phyloP scores from a whole-genome alignment of 2,797 vertebrate genomes.

The Delichon dasypus region DNA sequence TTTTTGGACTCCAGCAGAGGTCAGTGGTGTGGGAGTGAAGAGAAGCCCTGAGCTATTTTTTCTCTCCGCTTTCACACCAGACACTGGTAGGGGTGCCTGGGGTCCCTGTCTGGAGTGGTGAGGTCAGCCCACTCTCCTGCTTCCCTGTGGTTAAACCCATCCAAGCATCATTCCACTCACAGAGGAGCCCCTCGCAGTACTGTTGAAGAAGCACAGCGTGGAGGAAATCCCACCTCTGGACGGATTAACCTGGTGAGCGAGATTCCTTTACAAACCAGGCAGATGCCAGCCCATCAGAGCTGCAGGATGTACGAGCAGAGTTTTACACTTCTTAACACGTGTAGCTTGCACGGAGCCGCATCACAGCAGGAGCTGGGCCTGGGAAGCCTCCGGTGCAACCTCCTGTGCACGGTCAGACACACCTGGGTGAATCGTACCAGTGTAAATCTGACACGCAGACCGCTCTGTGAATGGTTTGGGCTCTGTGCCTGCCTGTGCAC shows the following conservation, averaged over 20 bases:
- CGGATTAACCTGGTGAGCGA: background rate
- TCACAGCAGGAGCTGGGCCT: background rate
- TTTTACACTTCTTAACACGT: background rate
- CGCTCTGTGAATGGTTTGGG: background rate
- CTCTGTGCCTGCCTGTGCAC: background rate
- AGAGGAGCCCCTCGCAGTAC: background rate
- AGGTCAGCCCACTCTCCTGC: background rate
- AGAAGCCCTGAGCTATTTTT: constrained; percentile 12
- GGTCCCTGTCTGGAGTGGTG: background rate
- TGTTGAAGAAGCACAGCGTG: background rate
- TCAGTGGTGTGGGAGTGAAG: background rate
- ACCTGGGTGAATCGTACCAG: background rate
- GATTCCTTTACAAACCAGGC: background rate
- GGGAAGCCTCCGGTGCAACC: background rate
- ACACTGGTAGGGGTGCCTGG: accelerated
- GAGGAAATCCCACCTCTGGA: background rate
- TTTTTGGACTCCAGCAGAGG: constrained; percentile 7
- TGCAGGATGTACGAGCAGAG: background rate
- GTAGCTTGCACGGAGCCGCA: background rate
- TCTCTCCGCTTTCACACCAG: background rate
- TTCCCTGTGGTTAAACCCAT: background rate
- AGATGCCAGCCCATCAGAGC: background rate
- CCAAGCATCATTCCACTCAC: accelerated
- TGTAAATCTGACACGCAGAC: background rate
- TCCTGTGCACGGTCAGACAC: background rate